Conservation (phyloP, 2,113 vertebrate species). For the Rostratula benghalensis region DNA sequence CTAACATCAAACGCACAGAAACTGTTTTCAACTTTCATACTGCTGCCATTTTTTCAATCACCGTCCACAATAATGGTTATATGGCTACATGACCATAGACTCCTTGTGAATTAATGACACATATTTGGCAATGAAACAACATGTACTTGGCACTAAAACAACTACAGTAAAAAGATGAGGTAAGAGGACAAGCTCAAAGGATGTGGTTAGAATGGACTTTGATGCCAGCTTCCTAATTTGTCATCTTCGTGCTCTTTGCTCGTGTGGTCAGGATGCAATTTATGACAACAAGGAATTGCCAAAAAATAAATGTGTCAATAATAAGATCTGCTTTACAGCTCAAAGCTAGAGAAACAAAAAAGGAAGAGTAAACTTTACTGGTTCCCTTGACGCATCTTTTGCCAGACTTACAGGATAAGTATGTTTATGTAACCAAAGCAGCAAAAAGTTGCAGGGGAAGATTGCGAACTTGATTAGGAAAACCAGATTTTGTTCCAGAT, state of each 20-base stretch:
- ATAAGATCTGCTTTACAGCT: conserved; percentile 6
- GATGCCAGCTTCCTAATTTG: conserved; percentile 45
- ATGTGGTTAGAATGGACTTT: not conserved
- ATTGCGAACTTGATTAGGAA: not conserved
- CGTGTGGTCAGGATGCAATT: not conserved
- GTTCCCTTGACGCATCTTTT: not conserved
- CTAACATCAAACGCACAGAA: not conserved
- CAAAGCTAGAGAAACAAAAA: not conserved
- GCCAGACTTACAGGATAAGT: not conserved
- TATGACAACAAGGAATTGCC: conserved; percentile 16
- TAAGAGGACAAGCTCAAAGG: conserved; percentile 38
- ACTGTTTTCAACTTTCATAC: not conserved
- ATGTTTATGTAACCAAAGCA: not conserved
- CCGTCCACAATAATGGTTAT: not conserved
- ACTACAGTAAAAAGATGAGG: conserved; percentile 28
- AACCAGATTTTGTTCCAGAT: not conserved
- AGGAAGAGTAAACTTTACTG: conserved; percentile 10
- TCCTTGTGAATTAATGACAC: not conserved
- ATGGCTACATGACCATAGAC: not conserved
- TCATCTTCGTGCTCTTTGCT: conserved; percentile 38
- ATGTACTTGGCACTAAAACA: conserved; percentile 14
- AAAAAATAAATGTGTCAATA: conserved; percentile 51
- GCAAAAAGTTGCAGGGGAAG: not conserved
- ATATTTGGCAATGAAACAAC: conserved; percentile 4
- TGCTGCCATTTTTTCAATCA: not conserved